Conservation (phyloP, 2,113 vertebrate genomes). For the Phylloscopus whistleri region DNA sequence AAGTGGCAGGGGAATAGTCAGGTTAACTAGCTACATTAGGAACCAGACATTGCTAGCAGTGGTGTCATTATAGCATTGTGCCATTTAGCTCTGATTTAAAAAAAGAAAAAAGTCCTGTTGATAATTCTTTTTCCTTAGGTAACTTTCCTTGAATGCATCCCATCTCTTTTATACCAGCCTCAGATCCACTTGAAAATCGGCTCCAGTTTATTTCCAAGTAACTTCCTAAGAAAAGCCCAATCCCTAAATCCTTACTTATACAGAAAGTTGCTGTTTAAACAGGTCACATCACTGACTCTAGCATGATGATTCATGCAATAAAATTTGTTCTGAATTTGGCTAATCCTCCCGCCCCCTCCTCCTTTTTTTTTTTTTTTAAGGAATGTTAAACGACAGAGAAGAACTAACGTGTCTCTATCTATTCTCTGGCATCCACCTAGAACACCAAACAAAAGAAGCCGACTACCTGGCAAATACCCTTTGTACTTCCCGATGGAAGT, state of each 20-base stretch:
- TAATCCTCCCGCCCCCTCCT: not conserved
- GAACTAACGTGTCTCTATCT: slow-evolving; percentile 57
- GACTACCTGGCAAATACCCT: slow-evolving; percentile 62
- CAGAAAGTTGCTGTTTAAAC: slow-evolving; percentile 1
- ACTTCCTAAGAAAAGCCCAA: not conserved
- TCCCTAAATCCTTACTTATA: not conserved
- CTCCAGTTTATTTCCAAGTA: slow-evolving; percentile 7
- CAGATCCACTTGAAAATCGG: not conserved
- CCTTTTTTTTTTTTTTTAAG: not conserved
- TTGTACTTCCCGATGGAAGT: slow-evolving; percentile 59
- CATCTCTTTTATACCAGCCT: not conserved
- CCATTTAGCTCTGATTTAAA: not conserved
- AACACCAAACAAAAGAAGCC: slow-evolving; percentile 59
- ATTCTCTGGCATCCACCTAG: slow-evolving; percentile 38
- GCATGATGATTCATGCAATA: not conserved
- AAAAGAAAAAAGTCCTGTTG: not conserved
- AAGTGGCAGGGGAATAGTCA: not conserved
- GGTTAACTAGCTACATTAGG: not conserved
- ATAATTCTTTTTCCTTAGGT: not conserved
- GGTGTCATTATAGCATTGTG: not conserved
- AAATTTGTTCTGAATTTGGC: slow-evolving; percentile 9
- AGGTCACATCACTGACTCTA: not conserved
- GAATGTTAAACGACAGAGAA: slow-evolving; percentile 23
- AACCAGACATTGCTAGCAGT: not conserved
- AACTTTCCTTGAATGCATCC: not conserved